Conservation (phyloP, 2,113 vertebrate genomes). For the Epinephelus fuscoguttatus region DNA sequence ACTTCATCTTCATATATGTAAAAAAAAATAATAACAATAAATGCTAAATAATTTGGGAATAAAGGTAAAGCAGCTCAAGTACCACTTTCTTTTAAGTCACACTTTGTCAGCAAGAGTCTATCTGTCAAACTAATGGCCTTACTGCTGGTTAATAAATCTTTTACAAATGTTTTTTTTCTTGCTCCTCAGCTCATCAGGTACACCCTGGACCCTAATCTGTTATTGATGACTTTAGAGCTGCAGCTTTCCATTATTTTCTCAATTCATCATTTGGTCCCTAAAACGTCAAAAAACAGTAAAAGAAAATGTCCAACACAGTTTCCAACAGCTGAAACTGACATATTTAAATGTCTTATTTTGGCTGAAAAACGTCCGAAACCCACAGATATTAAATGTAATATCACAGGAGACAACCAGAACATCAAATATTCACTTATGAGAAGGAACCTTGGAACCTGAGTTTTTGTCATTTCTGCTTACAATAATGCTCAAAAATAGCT, state of each 20-base stretch:
- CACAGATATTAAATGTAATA: not conserved
- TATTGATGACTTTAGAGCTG: not conserved
- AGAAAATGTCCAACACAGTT: not conserved
- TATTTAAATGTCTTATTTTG: too few relatives aligned
- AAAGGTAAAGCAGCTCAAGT: not conserved
- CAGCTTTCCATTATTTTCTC: not conserved
- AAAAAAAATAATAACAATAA: not conserved
- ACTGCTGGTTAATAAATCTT: too few relatives aligned
- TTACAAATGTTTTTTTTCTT: too few relatives aligned
- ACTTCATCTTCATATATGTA: too few relatives aligned
- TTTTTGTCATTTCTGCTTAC: not conserved
- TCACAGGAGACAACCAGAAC: not conserved
- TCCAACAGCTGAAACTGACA: too few relatives aligned
- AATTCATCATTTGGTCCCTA: not conserved
- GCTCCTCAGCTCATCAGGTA: too few relatives aligned
- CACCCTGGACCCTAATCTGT: not conserved
- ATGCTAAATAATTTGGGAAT: not conserved
- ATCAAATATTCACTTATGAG: not conserved
- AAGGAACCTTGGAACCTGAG: not conserved
- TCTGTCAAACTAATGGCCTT: too few relatives aligned
- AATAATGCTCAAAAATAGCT: too few relatives aligned
- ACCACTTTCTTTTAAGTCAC: too few relatives aligned
- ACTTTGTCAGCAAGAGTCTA: too few relatives aligned
- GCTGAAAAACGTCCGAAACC: too few relatives aligned
- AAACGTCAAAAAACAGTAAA: not conserved